Percentiles rank a stretch among this genome's conserved stretches.
Conservation (phyloP, 2,113 vertebrate genomes). For the Myiozetetes cayanensis region DNA sequence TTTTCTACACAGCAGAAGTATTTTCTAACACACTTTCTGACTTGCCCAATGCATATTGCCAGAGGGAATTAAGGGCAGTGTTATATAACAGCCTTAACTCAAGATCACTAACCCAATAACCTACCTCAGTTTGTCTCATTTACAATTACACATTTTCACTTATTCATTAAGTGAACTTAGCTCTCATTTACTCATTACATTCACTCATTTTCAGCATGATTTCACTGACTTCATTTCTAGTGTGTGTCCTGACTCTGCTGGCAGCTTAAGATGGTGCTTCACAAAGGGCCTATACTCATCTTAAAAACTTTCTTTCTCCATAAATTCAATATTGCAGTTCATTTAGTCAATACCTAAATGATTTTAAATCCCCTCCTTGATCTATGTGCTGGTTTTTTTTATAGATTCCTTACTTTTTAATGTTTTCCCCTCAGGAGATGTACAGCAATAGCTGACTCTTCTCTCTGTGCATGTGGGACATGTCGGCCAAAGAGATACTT, state of each 20-base stretch:
- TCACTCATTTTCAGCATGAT: not conserved
- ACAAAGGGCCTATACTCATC: not conserved
- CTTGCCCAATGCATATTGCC: not conserved
- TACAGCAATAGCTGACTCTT: not conserved
- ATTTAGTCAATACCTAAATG: not conserved
- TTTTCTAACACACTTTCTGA: not conserved
- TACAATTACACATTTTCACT: not conserved
- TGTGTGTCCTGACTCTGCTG: not conserved
- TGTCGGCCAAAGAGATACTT: not conserved
- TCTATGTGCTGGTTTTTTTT: not conserved
- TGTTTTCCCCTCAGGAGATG: not conserved
- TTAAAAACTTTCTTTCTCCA: not conserved
- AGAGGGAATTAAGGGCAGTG: not conserved
- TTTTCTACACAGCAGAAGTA: not conserved
- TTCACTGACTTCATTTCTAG: not conserved
- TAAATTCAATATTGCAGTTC: not conserved
- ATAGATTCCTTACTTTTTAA: not conserved
- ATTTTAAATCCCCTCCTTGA: not conserved
- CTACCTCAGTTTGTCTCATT: not conserved
- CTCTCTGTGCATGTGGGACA: not conserved
- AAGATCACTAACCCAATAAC: not conserved
- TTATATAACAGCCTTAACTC: not conserved
- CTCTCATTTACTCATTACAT: not conserved
- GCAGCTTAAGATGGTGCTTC: not conserved
- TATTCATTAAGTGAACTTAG: not conserved